Conservation (phyloP, 2,888 invertebrate genomes). For the Caenorhabditis sp. region DNA sequence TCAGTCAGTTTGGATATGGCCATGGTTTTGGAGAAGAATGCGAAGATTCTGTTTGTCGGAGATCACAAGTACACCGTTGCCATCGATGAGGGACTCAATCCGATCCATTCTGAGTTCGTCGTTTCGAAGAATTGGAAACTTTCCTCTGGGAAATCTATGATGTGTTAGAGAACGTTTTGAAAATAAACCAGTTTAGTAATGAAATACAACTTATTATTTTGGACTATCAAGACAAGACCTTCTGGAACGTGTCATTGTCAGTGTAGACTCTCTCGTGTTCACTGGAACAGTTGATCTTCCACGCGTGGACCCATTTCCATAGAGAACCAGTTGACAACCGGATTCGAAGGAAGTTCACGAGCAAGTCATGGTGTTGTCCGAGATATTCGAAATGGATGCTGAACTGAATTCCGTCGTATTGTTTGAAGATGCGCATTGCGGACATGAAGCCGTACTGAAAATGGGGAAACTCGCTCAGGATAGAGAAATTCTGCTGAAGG, state of each 20-base stretch:
- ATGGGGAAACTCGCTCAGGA: too few species aligned
- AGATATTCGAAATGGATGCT: constrained; percentile 8
- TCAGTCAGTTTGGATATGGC: constrained; percentile 3
- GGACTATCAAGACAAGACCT: neutral
- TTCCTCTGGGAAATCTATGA: neutral
- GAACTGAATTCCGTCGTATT: constrained; percentile 26
- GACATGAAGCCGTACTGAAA: constrained; percentile 18
- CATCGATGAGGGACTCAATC: neutral
- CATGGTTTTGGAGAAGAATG: neutral
- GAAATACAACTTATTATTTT: neutral
- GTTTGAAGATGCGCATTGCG: neutral
- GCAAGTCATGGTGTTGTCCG: constrained; percentile 18
- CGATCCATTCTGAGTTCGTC: neutral
- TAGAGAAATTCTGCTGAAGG: too few species aligned
- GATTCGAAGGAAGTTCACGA: neutral
- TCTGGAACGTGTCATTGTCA: neutral
- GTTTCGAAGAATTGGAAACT: constrained; percentile 32
- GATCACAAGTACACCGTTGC: neutral
- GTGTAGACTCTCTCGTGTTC: neutral
- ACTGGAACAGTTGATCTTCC: neutral
- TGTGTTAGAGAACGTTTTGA: neutral
- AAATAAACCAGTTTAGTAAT: neutral
- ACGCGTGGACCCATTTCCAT: constrained; percentile 7
- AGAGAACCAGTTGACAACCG: neutral
- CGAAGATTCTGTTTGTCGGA: neutral